Evolutionary conservation across 2,113 vertebrate species (phyloP).

Genomic region (Motacilla alba): DNA sequence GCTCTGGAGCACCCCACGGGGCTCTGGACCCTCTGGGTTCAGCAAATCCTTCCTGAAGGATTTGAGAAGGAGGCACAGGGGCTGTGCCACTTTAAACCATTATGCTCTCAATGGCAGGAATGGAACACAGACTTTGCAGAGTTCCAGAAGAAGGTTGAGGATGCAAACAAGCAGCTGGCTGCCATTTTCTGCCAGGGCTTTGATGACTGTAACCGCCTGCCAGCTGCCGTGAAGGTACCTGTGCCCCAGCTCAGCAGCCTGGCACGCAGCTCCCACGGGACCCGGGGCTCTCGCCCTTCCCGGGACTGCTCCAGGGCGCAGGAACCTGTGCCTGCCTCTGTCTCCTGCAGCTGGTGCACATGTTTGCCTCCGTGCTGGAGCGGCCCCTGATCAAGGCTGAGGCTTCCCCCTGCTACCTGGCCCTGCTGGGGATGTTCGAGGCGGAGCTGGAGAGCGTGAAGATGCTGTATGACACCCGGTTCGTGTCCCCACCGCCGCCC

Average conservation of each 20-base stretch:
- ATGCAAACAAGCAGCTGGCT: slow-evolving; percentile 73
- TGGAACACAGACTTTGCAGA: slow-evolving; percentile 62
- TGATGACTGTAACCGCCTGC: slow-evolving; percentile 58
- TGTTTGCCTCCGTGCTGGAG: slow-evolving; percentile 76
- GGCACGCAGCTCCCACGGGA: rapidly evolving
- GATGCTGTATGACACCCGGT: slow-evolving; percentile 64
- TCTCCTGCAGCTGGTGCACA: slow-evolving; percentile 72
- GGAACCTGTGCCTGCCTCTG: background rate
- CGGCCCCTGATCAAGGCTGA: slow-evolving; percentile 67
- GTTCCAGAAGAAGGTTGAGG: slow-evolving; percentile 72
- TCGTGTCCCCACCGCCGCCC: rapidly evolving
- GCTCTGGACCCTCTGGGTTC: rapidly evolving
- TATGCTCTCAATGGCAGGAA: slow-evolving; percentile 37
- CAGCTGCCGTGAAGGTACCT: slow-evolving; percentile 68
- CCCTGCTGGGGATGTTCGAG: slow-evolving; percentile 69
- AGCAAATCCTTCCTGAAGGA: background rate
- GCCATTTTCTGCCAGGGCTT: slow-evolving; percentile 73
- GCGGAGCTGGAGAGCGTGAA: slow-evolving; percentile 70
- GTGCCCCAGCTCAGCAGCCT: background rate
- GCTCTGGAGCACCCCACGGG: rapidly evolving
- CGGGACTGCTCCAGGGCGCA: background rate
- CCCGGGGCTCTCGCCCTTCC: rapidly evolving
- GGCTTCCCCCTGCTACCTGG: slow-evolving; percentile 53
- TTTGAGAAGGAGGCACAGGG: background rate
- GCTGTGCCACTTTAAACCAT: rapidly evolving